Conservation (phyloP, 2,888 invertebrate genomes). For the Uloborus plumipes region DNA sequence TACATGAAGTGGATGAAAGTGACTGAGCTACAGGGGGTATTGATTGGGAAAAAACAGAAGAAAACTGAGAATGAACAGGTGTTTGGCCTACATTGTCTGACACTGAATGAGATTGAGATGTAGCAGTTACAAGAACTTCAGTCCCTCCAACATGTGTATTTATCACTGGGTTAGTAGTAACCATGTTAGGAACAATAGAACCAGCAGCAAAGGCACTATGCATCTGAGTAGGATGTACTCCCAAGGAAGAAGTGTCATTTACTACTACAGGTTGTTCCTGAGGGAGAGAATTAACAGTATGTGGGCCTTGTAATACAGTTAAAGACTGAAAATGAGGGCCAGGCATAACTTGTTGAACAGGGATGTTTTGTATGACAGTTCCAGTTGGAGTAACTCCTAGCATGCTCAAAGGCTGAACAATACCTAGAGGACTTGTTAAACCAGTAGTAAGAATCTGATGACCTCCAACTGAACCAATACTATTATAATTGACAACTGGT, state of each 20-base stretch:
- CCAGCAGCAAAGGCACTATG: constrained; percentile 65
- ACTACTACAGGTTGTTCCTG: constrained; percentile 64
- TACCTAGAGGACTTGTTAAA: constrained; percentile 60
- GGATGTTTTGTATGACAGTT: constrained; percentile 66
- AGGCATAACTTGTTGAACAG: constrained; percentile 66
- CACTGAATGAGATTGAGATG: constrained; percentile 47
- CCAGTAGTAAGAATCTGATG: constrained; percentile 64
- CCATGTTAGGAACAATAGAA: constrained; percentile 65
- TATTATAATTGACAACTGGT: constrained; percentile 58
- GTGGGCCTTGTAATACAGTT: constrained; percentile 63
- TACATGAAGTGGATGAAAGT: constrained; percentile 48
- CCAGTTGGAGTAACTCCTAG: constrained; percentile 64
- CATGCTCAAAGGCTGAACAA: constrained; percentile 66
- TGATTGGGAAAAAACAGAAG: constrained; percentile 43
- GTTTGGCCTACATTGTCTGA: constrained; percentile 21
- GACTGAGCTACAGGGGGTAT: constrained; percentile 61
- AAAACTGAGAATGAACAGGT: constrained; percentile 27
- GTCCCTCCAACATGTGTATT: constrained; percentile 58
- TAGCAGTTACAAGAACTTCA: constrained; percentile 56
- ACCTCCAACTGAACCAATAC: constrained; percentile 53
- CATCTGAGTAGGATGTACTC: constrained; percentile 62
- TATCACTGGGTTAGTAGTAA: constrained; percentile 60
- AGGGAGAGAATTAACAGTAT: constrained; percentile 63
- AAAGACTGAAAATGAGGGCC: constrained; percentile 65
- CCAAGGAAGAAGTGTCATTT: constrained; percentile 61